Evolutionary conservation across 2,797 vertebrate species (phyloP), one percentile per base, ranked within the genome.

Genomic region (Somateria mollissima): DNA sequence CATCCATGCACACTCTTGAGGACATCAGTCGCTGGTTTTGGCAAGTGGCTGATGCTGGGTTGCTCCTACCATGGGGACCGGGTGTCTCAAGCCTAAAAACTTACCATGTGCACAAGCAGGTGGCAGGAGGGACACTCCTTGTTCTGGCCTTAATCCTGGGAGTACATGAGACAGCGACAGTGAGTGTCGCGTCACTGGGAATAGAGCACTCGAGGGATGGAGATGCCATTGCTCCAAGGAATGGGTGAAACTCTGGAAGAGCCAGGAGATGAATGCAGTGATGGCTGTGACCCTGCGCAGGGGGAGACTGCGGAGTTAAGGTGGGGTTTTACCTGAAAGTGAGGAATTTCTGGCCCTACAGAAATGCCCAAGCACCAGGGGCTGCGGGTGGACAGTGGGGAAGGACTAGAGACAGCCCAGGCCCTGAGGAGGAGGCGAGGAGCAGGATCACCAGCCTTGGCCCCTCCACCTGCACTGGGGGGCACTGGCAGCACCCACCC

Each of bases 1-100:
- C 37, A 4, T 49, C 36, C 34, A 18, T 10, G 37, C 47, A 39
- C 4, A 2, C 30, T 32, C 47, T 27, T 0, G 11, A 39, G 56
- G 73, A 20, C 60, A 72, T 34, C 1, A 0, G 8, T 25, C 19
- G 10, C n/a, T 22, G 25, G 1, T 20, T 75, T 12, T 3, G 12
- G 43, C 61, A 71, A 8, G 3, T 0, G 8, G 54, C 56, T 70
- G 43, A 8, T 28, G 49, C 30, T 25, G 18, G 61, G 65, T 49
- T 22, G 3, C 51, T 62, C 34, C 4, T 7, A 1, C 20, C 57
- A 2, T 0, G 20, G 24, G n/a, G 7, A 70, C 36, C 1, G 1
- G 56, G 45, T 1, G 1, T 58, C 45, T 34, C 47, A 25, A 60
- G 32, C 49, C 30, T 6, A 32, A 56, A 54, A 56, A 18, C 6